These are phyloP conservation scores for Papilio dardanus DNA, from an alignment of 1,140 invertebrate species.

Conservation along the genomic window DNA sequence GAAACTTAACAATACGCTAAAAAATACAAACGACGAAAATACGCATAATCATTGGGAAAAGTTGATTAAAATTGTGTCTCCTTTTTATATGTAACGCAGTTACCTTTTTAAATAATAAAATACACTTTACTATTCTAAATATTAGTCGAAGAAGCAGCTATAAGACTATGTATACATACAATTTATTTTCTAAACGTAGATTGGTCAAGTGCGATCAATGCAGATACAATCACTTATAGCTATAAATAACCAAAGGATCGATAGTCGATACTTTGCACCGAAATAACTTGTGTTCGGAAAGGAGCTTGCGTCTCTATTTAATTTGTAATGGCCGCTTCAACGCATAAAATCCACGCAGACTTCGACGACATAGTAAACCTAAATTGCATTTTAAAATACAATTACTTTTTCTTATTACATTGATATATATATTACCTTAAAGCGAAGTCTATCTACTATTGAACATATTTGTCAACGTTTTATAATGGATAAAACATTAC, in stretches of 20 bases:
- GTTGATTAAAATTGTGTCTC: too few species aligned
- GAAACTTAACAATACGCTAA: too few species aligned
- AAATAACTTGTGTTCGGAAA: constrained; percentile 49
- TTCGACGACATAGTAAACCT: background rate
- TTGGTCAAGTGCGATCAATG: constrained; percentile 37
- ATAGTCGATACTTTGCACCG: constrained; percentile 46
- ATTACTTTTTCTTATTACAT: background rate
- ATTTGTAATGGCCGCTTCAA: constrained; percentile 21
- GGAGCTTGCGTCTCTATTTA: constrained; percentile 42
- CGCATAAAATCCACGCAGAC: background rate
- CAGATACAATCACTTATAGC: constrained; percentile 49
- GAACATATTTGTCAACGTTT: background rate
- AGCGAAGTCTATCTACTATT: background rate
- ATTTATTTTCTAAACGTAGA: constrained; percentile 22
- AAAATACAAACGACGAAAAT: too few species aligned
- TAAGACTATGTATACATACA: background rate
- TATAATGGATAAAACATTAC: background rate
- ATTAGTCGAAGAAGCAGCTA: background rate
- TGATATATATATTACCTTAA: too few species aligned
- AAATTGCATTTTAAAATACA: background rate
- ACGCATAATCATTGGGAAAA: too few species aligned
- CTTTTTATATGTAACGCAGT: too few species aligned
- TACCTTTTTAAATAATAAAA: background rate
- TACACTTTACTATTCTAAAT: background rate
- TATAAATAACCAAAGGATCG: constrained; percentile 53